phyloP scores from a whole-genome alignment of 2,113 vertebrate species.

The Muntiacus reevesi region DNA sequence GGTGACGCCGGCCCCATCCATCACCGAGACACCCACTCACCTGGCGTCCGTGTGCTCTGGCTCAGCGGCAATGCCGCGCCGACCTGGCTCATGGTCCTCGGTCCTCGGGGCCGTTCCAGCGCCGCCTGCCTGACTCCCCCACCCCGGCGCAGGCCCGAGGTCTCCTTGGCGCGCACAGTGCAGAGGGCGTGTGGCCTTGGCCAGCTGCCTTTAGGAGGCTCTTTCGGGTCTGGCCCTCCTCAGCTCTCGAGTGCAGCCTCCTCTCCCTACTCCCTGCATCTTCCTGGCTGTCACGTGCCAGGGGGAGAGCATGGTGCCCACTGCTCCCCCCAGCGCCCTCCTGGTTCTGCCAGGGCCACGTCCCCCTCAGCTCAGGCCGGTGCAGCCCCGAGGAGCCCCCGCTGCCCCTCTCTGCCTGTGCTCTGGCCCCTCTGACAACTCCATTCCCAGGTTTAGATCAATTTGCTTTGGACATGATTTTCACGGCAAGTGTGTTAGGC shows the following conservation, averaged over 20 bases:
- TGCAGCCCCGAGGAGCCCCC: background rate
- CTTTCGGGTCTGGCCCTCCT: background rate
- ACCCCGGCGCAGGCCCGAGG: background rate
- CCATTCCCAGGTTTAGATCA: background rate
- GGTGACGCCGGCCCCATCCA: background rate
- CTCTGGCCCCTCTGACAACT: background rate
- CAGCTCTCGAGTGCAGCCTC: background rate
- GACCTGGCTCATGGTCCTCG: background rate
- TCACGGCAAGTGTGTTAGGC: background rate
- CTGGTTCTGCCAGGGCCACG: background rate
- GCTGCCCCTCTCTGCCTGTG: background rate
- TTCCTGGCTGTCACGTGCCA: background rate
- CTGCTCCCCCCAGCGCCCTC: background rate
- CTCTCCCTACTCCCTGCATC: background rate
- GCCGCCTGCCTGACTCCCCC: background rate
- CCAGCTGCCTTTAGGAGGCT: background rate
- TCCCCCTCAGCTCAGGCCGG: accelerated
- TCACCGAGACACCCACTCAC: background rate
- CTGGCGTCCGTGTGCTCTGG: background rate
- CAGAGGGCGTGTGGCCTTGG: background rate
- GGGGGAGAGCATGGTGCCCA: background rate
- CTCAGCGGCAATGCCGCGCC: background rate
- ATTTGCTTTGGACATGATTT: background rate
- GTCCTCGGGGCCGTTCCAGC: background rate
- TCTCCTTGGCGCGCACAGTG: background rate